These are phyloP conservation scores for Rhysida immarginata DNA, from an alignment of 1,140 invertebrate species.

Conservation along the genomic window DNA sequence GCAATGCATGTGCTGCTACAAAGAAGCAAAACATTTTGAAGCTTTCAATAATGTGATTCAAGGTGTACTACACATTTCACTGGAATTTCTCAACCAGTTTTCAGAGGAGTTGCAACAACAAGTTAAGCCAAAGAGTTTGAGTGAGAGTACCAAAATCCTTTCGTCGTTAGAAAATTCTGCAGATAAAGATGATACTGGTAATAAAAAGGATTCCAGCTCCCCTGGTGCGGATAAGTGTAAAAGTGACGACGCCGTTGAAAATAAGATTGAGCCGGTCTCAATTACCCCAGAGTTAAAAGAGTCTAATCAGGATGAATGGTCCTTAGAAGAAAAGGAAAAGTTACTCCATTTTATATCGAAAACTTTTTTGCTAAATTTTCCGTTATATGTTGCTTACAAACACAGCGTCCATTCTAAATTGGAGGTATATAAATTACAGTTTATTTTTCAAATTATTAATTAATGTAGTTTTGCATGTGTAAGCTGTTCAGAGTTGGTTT, in stretches of 20 bases:
- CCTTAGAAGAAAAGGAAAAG: conserved; percentile 56
- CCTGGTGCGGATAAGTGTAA: no score
- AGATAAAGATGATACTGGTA: no score
- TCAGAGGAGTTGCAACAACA: background rate
- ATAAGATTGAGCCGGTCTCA: background rate
- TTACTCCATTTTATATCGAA: conserved; percentile 60
- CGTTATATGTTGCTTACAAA: conserved; percentile 81
- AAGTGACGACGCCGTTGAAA: no score
- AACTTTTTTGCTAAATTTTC: conserved; percentile 74
- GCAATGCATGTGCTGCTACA: conserved; percentile 83
- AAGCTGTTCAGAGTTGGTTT: background rate
- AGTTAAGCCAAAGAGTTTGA: conserved; percentile 14
- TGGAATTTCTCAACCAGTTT: conserved; percentile 4
- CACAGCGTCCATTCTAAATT: conserved; percentile 55
- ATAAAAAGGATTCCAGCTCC: no score
- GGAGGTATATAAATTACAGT: conserved; percentile 34
- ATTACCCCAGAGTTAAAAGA: background rate
- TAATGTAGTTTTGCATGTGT: background rate
- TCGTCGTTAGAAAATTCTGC: no score
- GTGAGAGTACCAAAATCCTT: no score
- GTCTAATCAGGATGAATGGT: conserved; percentile 34
- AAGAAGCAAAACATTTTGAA: conserved; percentile 77
- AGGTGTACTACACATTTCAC: conserved; percentile 6
- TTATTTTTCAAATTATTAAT: no score
- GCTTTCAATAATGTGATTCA: conserved; percentile 48